Conservation (phyloP, 35 echinoderm and acorn worm species). For the Chiridota heheva region DNA sequence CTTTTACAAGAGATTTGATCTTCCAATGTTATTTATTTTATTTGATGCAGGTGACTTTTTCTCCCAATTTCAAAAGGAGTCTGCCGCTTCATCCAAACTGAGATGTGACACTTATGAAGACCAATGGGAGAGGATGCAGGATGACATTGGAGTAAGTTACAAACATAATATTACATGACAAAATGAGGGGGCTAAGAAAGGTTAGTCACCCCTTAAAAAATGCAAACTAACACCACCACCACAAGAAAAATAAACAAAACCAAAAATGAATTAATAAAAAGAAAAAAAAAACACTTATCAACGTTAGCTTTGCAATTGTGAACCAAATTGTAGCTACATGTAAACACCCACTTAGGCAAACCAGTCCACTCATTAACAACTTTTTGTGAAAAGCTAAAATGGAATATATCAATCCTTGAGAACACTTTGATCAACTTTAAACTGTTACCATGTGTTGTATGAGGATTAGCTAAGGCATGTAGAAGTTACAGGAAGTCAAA, state of each 20-base stretch:
- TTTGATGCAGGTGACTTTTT: conserved; percentile 24
- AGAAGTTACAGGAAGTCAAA: too few species aligned
- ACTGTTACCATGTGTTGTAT: too few species aligned
- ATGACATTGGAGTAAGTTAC: conserved; percentile 45
- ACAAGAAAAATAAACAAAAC: neutral
- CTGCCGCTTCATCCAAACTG: neutral
- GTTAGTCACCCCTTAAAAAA: neutral
- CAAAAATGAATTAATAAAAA: neutral
- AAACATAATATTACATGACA: neutral
- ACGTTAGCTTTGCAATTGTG: conserved; percentile 7
- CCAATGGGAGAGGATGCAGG: conserved; percentile 35
- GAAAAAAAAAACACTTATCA: neutral
- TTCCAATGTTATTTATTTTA: too few species aligned
- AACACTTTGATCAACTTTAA: too few species aligned
- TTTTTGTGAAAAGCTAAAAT: too few species aligned
- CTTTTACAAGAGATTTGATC: too few species aligned
- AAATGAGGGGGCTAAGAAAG: neutral
- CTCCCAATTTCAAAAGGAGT: neutral
- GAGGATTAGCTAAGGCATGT: too few species aligned
- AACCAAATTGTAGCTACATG: neutral
- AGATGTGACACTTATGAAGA: conserved; percentile 35
- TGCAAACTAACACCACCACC: neutral
- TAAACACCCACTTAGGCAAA: neutral
- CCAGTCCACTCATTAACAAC: too few species aligned
- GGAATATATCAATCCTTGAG: neutral